A percentile compares a stretch with the other conserved stretches of the same genome.
Conservation (phyloP, 1,140 invertebrate genomes). For the Thrips palmi region DNA sequence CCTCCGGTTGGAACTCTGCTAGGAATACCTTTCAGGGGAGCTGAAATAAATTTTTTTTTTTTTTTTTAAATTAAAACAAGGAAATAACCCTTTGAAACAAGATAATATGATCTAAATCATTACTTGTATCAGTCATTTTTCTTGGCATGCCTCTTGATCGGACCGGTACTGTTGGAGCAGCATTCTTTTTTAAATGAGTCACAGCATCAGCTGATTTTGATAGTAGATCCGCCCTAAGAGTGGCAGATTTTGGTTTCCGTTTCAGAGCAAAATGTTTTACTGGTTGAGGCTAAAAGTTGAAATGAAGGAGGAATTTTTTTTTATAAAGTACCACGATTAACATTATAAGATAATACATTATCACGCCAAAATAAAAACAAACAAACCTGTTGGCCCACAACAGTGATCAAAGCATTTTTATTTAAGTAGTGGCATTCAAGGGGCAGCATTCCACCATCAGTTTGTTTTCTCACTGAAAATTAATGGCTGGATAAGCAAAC, state of each 20-base stretch:
- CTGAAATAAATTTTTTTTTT: conserved; percentile 27
- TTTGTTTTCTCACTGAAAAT: conserved; percentile 53
- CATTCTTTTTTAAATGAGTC: conserved; percentile 73
- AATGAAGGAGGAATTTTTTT: conserved; percentile 3
- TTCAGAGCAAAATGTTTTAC: conserved; percentile 86
- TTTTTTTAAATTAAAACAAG: neutral
- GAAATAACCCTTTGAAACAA: neutral
- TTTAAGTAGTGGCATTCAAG: conserved; percentile 94
- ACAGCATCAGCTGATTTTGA: conserved; percentile 82
- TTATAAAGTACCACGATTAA: no score
- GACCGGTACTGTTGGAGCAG: conserved; percentile 74
- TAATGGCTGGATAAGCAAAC: conserved; percentile 9
- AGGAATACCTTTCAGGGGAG: conserved; percentile 78
- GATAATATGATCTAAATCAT: conserved; percentile 17
- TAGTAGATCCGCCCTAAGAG: conserved; percentile 70
- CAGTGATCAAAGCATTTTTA: conserved; percentile 73
- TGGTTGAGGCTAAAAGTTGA: conserved; percentile 18
- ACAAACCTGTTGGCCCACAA: conserved; percentile 42
- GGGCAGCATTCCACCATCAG: conserved; percentile 72
- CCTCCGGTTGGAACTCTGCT: conserved; percentile 51
- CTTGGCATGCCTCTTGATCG: conserved; percentile 84
- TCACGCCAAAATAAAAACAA: conserved; percentile 7
- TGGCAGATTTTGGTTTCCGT: conserved; percentile 87
- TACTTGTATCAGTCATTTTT: conserved; percentile 91
- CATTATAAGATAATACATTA: conserved; percentile 20